These are phyloP conservation scores for Myotis pilosus DNA, from an alignment of 2,797 vertebrate genomes.

Conservation along the genomic window DNA sequence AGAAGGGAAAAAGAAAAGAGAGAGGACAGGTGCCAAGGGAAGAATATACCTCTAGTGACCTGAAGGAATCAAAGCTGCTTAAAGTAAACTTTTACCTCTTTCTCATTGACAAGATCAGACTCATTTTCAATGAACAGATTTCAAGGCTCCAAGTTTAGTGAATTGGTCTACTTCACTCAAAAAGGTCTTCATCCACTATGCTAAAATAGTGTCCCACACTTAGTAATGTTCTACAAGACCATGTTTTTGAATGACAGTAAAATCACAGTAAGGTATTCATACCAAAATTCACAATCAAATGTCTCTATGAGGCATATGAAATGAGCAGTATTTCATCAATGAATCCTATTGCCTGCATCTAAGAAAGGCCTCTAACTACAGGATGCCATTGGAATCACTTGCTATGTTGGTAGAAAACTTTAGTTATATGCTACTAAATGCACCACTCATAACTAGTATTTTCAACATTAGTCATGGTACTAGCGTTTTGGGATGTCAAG, in stretches of 20 bases:
- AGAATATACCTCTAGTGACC: not conserved
- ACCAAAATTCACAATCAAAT: slow-evolving; percentile 55
- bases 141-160: slow-evolving; percentile 40
- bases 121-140: slow-evolving; percentile 1
- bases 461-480: not conserved
- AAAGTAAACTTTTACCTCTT: not conserved
- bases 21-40: too few species aligned
- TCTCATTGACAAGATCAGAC: not conserved
- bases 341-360: slow-evolving; percentile 45
- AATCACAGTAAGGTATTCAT: slow-evolving; percentile 49
- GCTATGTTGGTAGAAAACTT: not conserved
- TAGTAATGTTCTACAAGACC: not conserved
- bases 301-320: slow-evolving; percentile 30
- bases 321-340: slow-evolving; percentile 48
- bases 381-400: not conserved
- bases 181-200: not conserved
- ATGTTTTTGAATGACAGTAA: slow-evolving; percentile 56
- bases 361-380: not conserved
- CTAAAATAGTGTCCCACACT: not conserved
- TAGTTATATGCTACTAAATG: not conserved
- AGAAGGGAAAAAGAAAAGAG: not conserved
- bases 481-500: not conserved
- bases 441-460: not conserved
- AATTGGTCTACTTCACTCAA: slow-evolving; percentile 36
- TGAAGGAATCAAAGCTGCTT: not conserved